These are phyloP conservation scores for Morelia viridis DNA, from an alignment of 2,797 vertebrate genomes.

Conservation along the genomic window DNA sequence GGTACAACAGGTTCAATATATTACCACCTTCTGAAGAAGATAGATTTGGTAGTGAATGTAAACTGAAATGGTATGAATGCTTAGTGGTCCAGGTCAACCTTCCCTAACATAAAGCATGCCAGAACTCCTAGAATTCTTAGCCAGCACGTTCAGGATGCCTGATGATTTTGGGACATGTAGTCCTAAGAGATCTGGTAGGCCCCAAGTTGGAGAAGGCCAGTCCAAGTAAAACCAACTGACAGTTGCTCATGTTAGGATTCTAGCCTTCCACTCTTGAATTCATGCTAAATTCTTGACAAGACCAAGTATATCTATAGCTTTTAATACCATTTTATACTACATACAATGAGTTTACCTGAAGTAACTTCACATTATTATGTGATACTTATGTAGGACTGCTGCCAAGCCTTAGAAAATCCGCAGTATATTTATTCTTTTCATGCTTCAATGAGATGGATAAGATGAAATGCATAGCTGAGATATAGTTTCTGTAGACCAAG, in stretches of 20 bases:
- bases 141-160: background rate
- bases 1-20: background rate
- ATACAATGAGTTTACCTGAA: background rate
- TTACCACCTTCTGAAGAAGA: background rate
- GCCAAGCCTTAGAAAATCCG: background rate
- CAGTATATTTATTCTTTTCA: conserved; percentile 6
- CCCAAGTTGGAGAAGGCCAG: background rate
- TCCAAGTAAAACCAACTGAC: background rate
- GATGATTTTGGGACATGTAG: background rate
- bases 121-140: background rate
- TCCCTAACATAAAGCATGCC: background rate
- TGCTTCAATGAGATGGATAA: background rate
- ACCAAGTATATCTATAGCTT: background rate
- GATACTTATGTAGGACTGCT: background rate
- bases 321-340: background rate
- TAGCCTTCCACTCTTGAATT: background rate
- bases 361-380: background rate
- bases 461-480: background rate
- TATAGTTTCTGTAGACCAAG: background rate
- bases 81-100: background rate
- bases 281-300: background rate
- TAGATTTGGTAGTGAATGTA: background rate
- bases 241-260: background rate
- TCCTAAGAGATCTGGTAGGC: background rate
- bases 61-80: background rate